Percentiles rank a stretch among this genome's conserved stretches.
Evolutionary conservation across 2,113 vertebrate genomes (phyloP).

Genomic region (Rhinogobius similis): DNA sequence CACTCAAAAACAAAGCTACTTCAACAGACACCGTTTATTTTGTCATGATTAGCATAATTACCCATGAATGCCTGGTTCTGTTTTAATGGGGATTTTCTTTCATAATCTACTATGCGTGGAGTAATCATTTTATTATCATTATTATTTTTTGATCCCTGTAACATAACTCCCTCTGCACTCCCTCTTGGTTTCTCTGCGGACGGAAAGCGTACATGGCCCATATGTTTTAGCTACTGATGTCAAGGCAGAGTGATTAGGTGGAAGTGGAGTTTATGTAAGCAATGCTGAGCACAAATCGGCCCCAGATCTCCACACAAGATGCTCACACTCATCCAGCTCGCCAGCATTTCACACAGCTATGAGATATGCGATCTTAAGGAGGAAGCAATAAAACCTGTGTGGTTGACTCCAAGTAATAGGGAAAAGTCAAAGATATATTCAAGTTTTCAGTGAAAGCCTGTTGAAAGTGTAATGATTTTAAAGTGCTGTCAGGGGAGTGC

Average conservation of each 20-base stretch:
- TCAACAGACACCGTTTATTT: constrained; percentile 27
- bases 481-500: constrained; percentile 71
- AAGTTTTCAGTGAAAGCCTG: constrained; percentile 72
- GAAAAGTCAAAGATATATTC: constrained; percentile 68
- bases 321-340: constrained; percentile 40
- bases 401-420: constrained; percentile 59
- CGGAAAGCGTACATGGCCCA: constrained; percentile 56
- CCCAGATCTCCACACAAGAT: constrained; percentile 67
- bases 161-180: constrained; percentile 38
- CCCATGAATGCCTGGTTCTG: constrained; percentile 25
- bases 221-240: constrained; percentile 68
- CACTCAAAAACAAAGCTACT: constrained; percentile 23
- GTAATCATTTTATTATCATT: constrained; percentile 40
- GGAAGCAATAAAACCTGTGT: constrained; percentile 60
- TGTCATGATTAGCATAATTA: constrained; percentile 39
- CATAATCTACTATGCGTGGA: constrained; percentile 32
- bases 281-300: constrained; percentile 64
- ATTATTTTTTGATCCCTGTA: constrained; percentile 36
- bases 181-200: constrained; percentile 49
- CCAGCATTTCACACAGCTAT: constrained; percentile 43
- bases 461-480: constrained; percentile 76
- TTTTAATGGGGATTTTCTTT: constrained; percentile 22
- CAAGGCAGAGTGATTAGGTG: constrained; percentile 78
- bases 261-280: constrained; percentile 72
- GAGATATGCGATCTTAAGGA: constrained; percentile 71